These are phyloP conservation scores for Amblyraja radiata DNA, from an alignment of 2,797 vertebrate genomes.

Conservation along the genomic window DNA sequence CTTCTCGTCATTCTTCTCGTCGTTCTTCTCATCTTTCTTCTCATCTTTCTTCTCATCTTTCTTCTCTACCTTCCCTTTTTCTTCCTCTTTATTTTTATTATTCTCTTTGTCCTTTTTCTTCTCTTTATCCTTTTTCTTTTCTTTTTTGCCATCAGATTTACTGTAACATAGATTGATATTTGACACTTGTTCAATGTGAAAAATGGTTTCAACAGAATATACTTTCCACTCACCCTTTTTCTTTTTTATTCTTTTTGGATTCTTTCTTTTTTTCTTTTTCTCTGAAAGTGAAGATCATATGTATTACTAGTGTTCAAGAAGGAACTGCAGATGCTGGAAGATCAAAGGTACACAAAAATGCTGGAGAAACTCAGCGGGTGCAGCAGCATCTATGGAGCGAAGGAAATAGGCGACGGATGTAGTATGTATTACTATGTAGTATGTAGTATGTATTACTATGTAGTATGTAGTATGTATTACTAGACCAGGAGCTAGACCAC, in stretches of 20 bases:
- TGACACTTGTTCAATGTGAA: background rate
- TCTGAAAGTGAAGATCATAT: constrained; percentile 50
- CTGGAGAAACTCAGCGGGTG: too few species aligned
- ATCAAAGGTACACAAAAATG: too few species aligned
- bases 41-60: constrained; percentile 61
- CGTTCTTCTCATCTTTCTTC: constrained; percentile 53
- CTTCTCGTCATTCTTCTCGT: constrained; percentile 42
- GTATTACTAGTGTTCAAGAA: background rate
- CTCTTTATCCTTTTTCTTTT: constrained; percentile 56
- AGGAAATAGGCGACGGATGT: too few species aligned
- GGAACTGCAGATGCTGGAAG: too few species aligned
- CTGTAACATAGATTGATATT: constrained; percentile 51
- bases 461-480: too few species aligned
- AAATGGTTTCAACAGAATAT: background rate
- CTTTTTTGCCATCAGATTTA: constrained; percentile 63
- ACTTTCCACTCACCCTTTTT: constrained; percentile 56
- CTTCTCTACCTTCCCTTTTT: constrained; percentile 48
- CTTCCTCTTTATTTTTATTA: constrained; percentile 40
- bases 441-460: background rate
- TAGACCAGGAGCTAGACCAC: too few species aligned
- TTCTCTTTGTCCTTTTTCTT: constrained; percentile 47
- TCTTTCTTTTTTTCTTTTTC: constrained; percentile 63
- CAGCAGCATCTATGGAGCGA: too few species aligned
- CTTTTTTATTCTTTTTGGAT: constrained; percentile 50
- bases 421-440: too few species aligned